These are phyloP conservation scores for Synanthedon vespiformis DNA, from an alignment of 2,888 invertebrate genomes.

Conservation along the genomic window DNA sequence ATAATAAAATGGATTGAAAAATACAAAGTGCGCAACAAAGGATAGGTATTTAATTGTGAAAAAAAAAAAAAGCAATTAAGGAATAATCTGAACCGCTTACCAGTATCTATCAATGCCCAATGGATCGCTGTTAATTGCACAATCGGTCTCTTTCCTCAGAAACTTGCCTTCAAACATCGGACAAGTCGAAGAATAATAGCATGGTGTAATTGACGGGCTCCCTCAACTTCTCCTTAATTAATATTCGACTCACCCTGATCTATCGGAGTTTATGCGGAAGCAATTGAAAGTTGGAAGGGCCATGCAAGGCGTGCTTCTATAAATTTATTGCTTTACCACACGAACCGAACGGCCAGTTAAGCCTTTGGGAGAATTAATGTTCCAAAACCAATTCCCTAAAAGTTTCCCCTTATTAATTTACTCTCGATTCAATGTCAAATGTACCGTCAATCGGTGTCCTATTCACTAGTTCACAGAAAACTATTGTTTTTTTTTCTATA, in stretches of 20 bases:
- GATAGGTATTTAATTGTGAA: no score
- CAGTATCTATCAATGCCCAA: constrained; percentile 5
- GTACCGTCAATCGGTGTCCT: no score
- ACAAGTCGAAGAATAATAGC: constrained; percentile 32
- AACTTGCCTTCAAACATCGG: constrained; percentile 17
- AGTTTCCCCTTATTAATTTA: neutral
- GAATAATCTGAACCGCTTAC: constrained; percentile 7
- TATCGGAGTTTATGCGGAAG: constrained; percentile 27
- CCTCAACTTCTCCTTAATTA: constrained; percentile 39
- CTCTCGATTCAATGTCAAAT: no score
- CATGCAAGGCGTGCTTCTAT: neutral
- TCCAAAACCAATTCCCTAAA: neutral
- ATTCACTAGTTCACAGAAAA: no score
- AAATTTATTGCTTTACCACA: neutral
- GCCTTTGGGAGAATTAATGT: neutral
- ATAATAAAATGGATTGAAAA: no score
- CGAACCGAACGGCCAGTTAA: neutral
- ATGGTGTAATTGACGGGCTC: constrained; percentile 36
- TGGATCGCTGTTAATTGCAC: constrained; percentile 13
- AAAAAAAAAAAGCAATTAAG: constrained; percentile 2
- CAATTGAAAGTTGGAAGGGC: constrained; percentile 1
- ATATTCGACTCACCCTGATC: constrained; percentile 32
- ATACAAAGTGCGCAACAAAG: no score
- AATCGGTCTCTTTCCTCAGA: constrained; percentile 10
- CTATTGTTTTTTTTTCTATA: no score